phyloP scores from a whole-genome alignment of 1,140 invertebrate species.

The Pollicipes pollicipes region DNA sequence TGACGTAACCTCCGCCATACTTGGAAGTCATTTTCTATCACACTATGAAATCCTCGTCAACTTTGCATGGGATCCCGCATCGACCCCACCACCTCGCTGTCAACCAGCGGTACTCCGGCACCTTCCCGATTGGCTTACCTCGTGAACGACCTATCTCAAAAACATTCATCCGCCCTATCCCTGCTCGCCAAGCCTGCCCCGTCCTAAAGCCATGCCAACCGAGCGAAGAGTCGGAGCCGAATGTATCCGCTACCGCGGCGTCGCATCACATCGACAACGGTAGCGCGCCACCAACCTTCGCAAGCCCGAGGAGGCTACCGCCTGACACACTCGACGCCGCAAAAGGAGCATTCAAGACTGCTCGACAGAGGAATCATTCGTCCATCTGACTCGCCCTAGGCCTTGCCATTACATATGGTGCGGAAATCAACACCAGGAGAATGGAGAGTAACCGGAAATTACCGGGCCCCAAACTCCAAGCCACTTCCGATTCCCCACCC shows the following conservation, averaged over 20 bases:
- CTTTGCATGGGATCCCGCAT: neutral
- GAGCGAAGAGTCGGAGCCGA: too few relatives aligned
- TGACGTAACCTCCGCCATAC: neutral
- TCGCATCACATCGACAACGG: neutral
- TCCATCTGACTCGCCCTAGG: neutral
- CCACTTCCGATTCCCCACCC: conserved; percentile 7
- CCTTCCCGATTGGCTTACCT: neutral
- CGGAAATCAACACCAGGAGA: neutral
- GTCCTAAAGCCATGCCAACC: too few relatives aligned
- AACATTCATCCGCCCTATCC: neutral
- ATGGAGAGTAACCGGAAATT: neutral
- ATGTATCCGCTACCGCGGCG: neutral
- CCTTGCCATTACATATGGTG: neutral
- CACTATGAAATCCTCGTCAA: neutral
- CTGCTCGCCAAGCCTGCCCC: neutral
- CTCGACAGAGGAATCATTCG: conserved; percentile 7
- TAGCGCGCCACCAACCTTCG: neutral
- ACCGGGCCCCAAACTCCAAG: neutral
- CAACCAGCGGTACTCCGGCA: neutral
- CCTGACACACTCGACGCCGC: neutral
- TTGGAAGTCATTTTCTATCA: neutral
- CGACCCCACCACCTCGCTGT: neutral
- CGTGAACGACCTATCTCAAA: neutral
- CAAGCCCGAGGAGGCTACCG: neutral
- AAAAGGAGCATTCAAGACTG: conserved; percentile 15